phyloP scores from a whole-genome alignment of 2,797 vertebrate genomes.

The Helicolenus hilgendorfi region DNA sequence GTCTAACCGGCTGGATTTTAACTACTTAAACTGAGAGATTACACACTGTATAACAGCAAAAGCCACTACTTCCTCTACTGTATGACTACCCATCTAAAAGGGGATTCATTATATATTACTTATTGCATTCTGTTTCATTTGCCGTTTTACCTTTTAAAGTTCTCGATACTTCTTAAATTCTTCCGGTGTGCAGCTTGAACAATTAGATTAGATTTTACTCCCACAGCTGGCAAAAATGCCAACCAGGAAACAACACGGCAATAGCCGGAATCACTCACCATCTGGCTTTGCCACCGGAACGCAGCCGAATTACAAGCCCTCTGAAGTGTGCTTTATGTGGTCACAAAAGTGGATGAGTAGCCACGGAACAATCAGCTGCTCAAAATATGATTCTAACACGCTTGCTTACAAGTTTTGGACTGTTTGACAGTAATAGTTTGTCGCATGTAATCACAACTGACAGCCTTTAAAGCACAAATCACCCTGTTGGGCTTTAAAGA shows the following conservation, averaged over 20 bases:
- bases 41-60: background rate
- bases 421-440: background rate
- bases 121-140: background rate
- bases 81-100: background rate
- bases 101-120: background rate
- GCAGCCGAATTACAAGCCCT: background rate
- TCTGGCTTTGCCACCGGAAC: conserved; percentile 8
- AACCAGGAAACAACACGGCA: background rate
- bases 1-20: no score
- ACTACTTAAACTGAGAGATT: background rate
- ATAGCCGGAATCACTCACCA: background rate
- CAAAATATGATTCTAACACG: background rate
- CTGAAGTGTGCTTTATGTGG: background rate
- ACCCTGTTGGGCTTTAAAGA: background rate
- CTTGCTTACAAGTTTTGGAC: background rate
- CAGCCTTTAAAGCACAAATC: background rate
- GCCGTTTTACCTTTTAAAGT: background rate
- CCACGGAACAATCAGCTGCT: background rate
- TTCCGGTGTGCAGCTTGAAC: background rate
- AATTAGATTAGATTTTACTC: background rate
- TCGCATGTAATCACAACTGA: background rate
- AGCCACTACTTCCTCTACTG: background rate
- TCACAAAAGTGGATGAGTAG: background rate
- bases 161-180: background rate
- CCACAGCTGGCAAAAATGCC: conserved; percentile 6